phyloP scores from a whole-genome alignment of 2,888 invertebrate species.

The Dione vanillae region DNA sequence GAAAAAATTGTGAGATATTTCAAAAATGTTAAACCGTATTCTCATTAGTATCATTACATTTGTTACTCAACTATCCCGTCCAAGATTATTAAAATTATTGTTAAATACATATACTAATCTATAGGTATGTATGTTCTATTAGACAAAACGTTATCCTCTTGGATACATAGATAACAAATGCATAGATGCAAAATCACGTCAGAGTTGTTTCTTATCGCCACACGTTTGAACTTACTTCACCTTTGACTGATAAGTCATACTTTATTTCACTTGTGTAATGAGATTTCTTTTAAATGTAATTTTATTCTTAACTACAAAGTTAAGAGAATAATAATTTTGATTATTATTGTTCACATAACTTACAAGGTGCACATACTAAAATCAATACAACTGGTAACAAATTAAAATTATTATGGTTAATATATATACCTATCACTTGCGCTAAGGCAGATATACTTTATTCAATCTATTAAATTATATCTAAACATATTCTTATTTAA shows the following conservation, averaged over 20 bases:
- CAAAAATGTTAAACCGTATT: slow-evolving; percentile 25
- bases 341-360: too few species aligned
- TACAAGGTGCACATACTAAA: too few species aligned
- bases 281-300: slow-evolving; percentile 11
- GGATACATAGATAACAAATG: slow-evolving; percentile 61
- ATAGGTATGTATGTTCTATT: too few species aligned
- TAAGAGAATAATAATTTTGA: background rate
- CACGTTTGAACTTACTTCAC: slow-evolving; percentile 64
- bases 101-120: too few species aligned
- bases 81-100: too few species aligned
- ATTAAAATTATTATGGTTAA: too few species aligned
- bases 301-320: slow-evolving; percentile 14
- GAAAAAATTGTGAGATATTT: background rate
- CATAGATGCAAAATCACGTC: slow-evolving; percentile 61
- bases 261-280: slow-evolving; percentile 14
- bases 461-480: slow-evolving; percentile 63
- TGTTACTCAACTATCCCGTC: background rate
- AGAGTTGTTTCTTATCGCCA: slow-evolving; percentile 64
- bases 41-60: background rate
- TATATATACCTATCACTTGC: too few species aligned
- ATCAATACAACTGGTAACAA: too few species aligned
- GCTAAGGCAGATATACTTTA: too few species aligned
- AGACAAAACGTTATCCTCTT: slow-evolving; percentile 50
- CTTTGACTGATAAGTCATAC: slow-evolving; percentile 60
- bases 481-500: slow-evolving; percentile 64